A percentile compares a stretch with the other conserved stretches of the same genome.
phyloP scores from a whole-genome alignment of 1,140 invertebrate species.

The Leucophenga varia region DNA sequence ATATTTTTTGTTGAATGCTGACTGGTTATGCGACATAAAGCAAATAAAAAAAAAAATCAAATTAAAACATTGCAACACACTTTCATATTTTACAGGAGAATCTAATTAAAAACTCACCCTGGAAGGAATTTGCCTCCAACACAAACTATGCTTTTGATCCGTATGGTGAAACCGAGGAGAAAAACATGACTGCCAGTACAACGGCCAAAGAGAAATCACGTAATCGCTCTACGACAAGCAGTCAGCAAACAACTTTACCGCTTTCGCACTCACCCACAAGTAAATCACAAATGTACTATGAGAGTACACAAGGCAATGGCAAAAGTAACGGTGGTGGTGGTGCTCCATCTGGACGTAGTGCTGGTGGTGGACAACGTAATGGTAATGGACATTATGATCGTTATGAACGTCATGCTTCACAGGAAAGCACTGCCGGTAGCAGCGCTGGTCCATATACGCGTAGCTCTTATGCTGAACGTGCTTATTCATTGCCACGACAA shows the following conservation, averaged over 20 bases:
- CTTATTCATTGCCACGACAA: constrained; percentile 49
- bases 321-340: constrained; percentile 32
- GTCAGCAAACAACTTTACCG: constrained; percentile 51
- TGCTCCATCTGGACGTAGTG: neutral
- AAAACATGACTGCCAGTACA: constrained; percentile 59
- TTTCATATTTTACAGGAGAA: constrained; percentile 71
- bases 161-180: constrained; percentile 75
- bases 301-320: constrained; percentile 24
- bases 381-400: constrained; percentile 14
- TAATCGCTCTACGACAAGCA: constrained; percentile 31
- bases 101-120: constrained; percentile 76
- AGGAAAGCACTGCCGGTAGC: constrained; percentile 37
- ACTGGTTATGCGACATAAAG: constrained; percentile 33
- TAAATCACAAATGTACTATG: constrained; percentile 53
- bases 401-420: constrained; percentile 35
- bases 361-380: constrained; percentile 10
- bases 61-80: too few relatives aligned
- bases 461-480: constrained; percentile 54
- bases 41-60: constrained; percentile 11
- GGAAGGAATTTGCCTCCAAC: constrained; percentile 83
- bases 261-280: constrained; percentile 56
- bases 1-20: too few relatives aligned
- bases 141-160: constrained; percentile 87
- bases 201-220: constrained; percentile 44
- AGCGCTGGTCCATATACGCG: constrained; percentile 42